Conservation (phyloP, 2,797 vertebrate species). For the Gallinago solitaria region DNA sequence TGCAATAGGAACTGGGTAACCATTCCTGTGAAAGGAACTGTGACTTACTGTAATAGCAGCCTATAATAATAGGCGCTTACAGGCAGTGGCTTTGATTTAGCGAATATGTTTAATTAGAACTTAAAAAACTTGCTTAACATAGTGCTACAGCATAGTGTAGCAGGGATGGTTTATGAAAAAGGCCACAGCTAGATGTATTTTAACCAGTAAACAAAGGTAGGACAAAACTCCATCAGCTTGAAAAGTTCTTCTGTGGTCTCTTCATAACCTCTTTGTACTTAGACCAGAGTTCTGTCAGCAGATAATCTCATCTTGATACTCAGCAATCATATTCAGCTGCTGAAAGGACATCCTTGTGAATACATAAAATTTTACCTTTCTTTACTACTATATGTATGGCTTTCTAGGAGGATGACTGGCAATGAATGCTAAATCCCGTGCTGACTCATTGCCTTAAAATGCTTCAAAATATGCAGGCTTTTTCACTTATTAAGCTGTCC, state of each 20-base stretch:
- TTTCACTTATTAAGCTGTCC: background rate
- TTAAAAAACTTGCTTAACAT: background rate
- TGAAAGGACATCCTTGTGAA: background rate
- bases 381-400: background rate
- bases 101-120: background rate
- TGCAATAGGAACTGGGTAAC: accelerated
- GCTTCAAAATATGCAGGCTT: background rate
- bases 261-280: background rate
- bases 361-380: background rate
- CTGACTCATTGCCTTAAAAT: background rate
- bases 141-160: background rate
- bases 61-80: background rate
- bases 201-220: background rate
- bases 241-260: background rate
- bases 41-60: background rate
- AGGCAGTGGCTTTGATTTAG: background rate
- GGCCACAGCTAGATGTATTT: background rate
- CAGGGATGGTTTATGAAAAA: background rate
- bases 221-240: background rate
- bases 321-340: background rate
- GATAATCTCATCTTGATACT: background rate
- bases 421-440: background rate
- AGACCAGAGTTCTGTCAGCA: background rate
- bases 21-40: background rate
- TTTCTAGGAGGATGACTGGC: background rate